Evolutionary conservation across 2,113 vertebrate genomes (phyloP), one percentile per base, ranked within the genome.

Genomic region (Alethe castanea): DNA sequence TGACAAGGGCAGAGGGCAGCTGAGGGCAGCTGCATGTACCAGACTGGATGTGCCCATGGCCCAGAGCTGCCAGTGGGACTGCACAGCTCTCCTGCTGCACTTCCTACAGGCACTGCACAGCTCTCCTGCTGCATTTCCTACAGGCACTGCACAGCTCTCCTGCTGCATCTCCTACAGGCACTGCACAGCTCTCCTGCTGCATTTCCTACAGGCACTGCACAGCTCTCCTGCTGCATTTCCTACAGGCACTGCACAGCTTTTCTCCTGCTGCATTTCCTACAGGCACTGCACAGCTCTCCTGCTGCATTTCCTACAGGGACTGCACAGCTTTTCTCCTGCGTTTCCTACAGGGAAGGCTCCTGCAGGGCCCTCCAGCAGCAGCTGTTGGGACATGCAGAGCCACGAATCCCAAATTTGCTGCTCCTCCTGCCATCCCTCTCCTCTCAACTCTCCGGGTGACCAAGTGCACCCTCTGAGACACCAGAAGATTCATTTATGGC

Each of bases 1-100:
- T 42, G 47, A 19, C 11, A 5, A 13, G 33, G 28, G 20, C 29
- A 47, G 81, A 61, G 67, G 33, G 65, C 47, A 72, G 91, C 71
- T 52, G 79, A 88, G 80, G 78, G 62, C 22, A 38, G 72, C 65
- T 59, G 13, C 23, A 44, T 0, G 3, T 19, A 5, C 52, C 3
- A 6, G n/a, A 28, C 4, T 3, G 1, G 48, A 5, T 2, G 33
- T 3, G 4, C 42, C 42, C 8, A 8, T 19, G 82, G 45, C 48
- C 69, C 35, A 81, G 53, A 29, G 31, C 29, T 45, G 73, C 40
- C 53, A 70, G 48, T 15, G 23, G 26, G 50, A 10, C 11, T 28
- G 44, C 20, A 12, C 38, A 70, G 70, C 73, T 80, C 79, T 66
- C 29, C 61, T 65, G 67, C 57, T 52, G 60, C 40, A 42, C 60